phyloP scores from a whole-genome alignment of 1,140 invertebrate genomes.

The Homarus americanus region DNA sequence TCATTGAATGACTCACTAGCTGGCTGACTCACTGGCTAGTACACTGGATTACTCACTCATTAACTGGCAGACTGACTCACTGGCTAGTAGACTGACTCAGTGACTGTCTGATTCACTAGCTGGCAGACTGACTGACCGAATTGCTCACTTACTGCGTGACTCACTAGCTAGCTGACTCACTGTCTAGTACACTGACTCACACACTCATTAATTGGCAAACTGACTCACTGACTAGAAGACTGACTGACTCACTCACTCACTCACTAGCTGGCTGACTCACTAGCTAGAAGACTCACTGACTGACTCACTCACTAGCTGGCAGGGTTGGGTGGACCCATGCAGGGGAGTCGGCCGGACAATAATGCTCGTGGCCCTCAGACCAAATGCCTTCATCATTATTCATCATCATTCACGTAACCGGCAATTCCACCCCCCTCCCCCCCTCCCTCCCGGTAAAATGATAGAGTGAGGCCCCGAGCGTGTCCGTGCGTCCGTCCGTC shows the following conservation, averaged over 20 bases:
- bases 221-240: background rate
- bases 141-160: background rate
- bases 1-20: too few relatives aligned
- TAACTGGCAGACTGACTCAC: too few relatives aligned
- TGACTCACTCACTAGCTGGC: background rate
- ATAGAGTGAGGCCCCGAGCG: constrained; percentile 7
- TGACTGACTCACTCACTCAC: background rate
- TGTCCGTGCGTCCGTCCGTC: background rate
- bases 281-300: background rate
- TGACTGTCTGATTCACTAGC: too few relatives aligned
- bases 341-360: background rate
- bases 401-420: constrained; percentile 52
- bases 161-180: background rate
- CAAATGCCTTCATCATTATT: constrained; percentile 55
- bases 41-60: too few relatives aligned
- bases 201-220: background rate
- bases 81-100: too few relatives aligned
- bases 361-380: constrained; percentile 14
- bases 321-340: too few relatives aligned
- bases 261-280: background rate
- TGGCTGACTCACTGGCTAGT: too few relatives aligned
- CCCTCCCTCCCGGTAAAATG: constrained; percentile 15
- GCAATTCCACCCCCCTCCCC: too few relatives aligned
- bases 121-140: too few relatives aligned
- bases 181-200: too few relatives aligned